Conservation (phyloP, 2,797 vertebrate genomes). For the Artibeus jamaicensis region DNA sequence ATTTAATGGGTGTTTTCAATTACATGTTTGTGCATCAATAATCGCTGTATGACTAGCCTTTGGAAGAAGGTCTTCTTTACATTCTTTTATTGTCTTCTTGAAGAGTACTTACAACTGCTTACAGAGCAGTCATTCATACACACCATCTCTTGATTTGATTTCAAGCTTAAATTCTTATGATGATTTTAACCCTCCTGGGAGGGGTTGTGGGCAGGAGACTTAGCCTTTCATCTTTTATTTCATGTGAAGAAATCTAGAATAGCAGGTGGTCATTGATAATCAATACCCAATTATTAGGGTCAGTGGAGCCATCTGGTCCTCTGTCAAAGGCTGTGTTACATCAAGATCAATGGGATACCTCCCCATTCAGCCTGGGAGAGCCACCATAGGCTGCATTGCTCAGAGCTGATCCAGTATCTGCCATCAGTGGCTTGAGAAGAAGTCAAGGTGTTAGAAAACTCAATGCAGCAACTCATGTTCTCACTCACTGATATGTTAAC, state of each 20-base stretch:
- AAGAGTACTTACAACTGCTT: background rate
- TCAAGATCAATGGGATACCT: background rate
- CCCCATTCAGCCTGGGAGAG: background rate
- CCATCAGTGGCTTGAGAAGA: background rate
- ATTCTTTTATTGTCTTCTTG: background rate
- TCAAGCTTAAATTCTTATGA: background rate
- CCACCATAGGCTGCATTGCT: fast-evolving
- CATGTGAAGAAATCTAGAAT: background rate
- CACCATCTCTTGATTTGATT: background rate
- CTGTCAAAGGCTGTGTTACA: background rate
- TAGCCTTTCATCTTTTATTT: background rate
- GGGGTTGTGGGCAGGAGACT: background rate
- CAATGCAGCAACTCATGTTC: background rate
- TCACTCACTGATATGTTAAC: background rate
- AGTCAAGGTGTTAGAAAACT: background rate
- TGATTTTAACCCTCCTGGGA: background rate
- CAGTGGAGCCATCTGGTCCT: background rate
- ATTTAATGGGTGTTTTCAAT: background rate
- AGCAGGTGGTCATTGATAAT: background rate
- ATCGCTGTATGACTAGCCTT: background rate
- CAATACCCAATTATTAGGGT: too few species aligned
- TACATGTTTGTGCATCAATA: background rate
- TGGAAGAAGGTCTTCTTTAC: background rate
- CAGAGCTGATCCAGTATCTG: background rate
- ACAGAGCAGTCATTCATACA: background rate